phyloP scores from a whole-genome alignment of 2,797 vertebrate genomes.

The Muscicapa striata region DNA sequence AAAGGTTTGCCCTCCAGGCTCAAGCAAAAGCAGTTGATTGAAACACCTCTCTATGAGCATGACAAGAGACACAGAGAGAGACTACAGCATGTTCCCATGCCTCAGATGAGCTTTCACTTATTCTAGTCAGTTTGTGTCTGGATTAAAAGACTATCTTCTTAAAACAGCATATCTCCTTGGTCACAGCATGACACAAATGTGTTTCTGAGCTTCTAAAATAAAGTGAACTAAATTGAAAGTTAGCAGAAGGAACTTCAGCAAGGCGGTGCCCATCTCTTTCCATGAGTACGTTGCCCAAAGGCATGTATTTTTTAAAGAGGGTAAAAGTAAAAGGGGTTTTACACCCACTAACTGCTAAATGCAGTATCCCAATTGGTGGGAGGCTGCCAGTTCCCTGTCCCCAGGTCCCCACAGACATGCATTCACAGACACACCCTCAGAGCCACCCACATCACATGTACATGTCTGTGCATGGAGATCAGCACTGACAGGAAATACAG shows the following conservation, averaged over 20 bases:
- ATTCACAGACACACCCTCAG: background rate
- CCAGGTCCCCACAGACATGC: too few relatives aligned
- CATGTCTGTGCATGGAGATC: accelerated
- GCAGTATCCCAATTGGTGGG: background rate
- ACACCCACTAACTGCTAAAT: background rate
- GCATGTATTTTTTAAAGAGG: background rate
- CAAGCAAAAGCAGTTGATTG: background rate
- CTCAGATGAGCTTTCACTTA: background rate
- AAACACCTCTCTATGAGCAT: background rate
- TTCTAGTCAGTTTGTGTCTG: background rate
- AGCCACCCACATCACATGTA: background rate
- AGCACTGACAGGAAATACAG: background rate
- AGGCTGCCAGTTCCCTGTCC: background rate
- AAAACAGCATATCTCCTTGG: background rate
- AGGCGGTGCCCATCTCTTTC: background rate
- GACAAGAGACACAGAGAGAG: background rate
- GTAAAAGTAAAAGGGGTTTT: background rate
- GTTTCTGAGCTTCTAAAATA: background rate
- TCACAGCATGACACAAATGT: background rate
- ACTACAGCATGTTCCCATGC: background rate
- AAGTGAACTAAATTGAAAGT: background rate
- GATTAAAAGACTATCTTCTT: background rate
- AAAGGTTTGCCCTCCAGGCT: background rate
- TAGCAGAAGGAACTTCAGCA: background rate
- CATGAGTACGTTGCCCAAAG: background rate